A percentile compares a stretch with the other conserved stretches of the same genome.
These are phyloP conservation scores for Rhinogobio ventralis DNA, from an alignment of 2,797 vertebrate genomes.

Conservation along the genomic window DNA sequence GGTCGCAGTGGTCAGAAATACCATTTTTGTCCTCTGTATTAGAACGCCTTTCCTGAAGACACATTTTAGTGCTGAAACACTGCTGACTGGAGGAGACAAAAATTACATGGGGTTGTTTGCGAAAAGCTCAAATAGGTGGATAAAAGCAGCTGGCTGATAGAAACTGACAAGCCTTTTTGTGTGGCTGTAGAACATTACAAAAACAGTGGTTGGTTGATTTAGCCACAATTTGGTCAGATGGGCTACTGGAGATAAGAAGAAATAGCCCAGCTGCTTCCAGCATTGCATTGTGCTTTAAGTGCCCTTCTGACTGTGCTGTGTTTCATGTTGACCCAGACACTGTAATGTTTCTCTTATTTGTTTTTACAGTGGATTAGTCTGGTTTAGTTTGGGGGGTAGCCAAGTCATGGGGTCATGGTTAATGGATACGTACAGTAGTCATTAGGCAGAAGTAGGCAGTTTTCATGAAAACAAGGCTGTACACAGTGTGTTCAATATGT, in stretches of 20 bases:
- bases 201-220: conserved; percentile 60
- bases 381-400: background rate
- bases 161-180: conserved; percentile 60
- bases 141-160: conserved; percentile 51
- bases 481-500: background rate
- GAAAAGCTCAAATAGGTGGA: conserved; percentile 47
- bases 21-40: background rate
- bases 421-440: background rate
- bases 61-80: conserved; percentile 1
- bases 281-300: conserved; percentile 36
- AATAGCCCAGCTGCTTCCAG: conserved; percentile 60
- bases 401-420: background rate
- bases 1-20: background rate
- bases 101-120: conserved; percentile 38
- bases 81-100: conserved; percentile 12
- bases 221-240: conserved; percentile 58
- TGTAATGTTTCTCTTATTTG: conserved; percentile 13
- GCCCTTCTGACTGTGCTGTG: conserved; percentile 22
- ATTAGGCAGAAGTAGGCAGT: background rate
- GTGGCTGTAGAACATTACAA: conserved; percentile 57
- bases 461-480: conserved; percentile 7
- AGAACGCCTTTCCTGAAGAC: conserved; percentile 21
- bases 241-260: conserved; percentile 53
- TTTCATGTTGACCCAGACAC: conserved; percentile 29
- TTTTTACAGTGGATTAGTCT: background rate